Evolutionary conservation across 2,888 invertebrate species (phyloP).

Genomic region (Elegia similella): DNA sequence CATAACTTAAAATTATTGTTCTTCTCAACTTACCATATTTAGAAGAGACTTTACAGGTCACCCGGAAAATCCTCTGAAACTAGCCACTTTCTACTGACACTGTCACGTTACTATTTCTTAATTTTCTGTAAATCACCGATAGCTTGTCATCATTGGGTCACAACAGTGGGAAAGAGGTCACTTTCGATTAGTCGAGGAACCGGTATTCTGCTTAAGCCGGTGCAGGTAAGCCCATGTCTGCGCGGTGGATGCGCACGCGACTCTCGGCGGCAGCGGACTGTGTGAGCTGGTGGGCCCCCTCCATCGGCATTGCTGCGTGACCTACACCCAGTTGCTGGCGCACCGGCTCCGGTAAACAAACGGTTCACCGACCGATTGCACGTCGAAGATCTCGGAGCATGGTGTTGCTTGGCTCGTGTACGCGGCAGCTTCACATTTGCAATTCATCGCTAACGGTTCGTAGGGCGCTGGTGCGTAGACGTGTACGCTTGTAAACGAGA

Average conservation of each 20-base stretch:
- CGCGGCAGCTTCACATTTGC: slow-evolving; percentile 60
- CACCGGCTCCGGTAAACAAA: slow-evolving; percentile 74
- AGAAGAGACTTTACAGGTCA: slow-evolving; percentile 35
- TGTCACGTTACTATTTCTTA: slow-evolving; percentile 49
- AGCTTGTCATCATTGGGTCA: slow-evolving; percentile 61
- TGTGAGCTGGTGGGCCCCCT: slow-evolving; percentile 44
- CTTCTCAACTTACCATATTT: slow-evolving; percentile 55
- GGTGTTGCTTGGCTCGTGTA: slow-evolving; percentile 43
- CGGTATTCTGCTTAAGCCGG: slow-evolving; percentile 43
- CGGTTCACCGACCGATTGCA: slow-evolving; percentile 80
- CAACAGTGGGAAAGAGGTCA: slow-evolving; percentile 57
- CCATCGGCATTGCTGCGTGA: slow-evolving; percentile 59
- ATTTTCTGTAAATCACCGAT: slow-evolving; percentile 45
- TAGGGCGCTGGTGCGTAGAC: slow-evolving; percentile 59
- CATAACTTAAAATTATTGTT: slow-evolving; percentile 11
- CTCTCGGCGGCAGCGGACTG: slow-evolving; percentile 61
- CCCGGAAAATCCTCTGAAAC: slow-evolving; percentile 53
- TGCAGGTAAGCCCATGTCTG: slow-evolving; percentile 56
- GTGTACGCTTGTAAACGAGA: slow-evolving; percentile 58
- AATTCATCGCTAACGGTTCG: slow-evolving; percentile 75
- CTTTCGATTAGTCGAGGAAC: slow-evolving; percentile 51
- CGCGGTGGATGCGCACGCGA: slow-evolving; percentile 58
- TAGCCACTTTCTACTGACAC: slow-evolving; percentile 61
- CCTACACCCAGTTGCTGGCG: slow-evolving; percentile 66
- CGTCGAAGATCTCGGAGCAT: slow-evolving; percentile 47